Evolutionary conservation across 2,888 invertebrate species (phyloP).

Genomic region (Crioceris asparagi): DNA sequence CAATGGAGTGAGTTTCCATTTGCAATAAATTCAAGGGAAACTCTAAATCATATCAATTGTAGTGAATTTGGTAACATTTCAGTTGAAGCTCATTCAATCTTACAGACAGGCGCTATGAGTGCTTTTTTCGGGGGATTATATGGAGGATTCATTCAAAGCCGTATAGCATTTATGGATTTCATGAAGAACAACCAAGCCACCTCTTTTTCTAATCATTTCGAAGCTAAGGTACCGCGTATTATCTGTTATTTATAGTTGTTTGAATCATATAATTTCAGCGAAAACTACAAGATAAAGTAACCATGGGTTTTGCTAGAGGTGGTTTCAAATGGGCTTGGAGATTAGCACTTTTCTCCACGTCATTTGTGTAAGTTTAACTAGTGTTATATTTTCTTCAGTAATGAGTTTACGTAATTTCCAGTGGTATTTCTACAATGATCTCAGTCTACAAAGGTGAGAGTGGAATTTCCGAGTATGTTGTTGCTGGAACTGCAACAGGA

Average conservation of each 20-base stretch:
- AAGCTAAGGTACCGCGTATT: slow-evolving; percentile 52
- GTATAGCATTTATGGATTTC: slow-evolving; percentile 51
- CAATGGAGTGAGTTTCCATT: slow-evolving; percentile 38
- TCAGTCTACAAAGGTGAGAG: slow-evolving; percentile 58
- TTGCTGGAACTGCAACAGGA: slow-evolving; percentile 56
- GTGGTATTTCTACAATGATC: slow-evolving; percentile 50
- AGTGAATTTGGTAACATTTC: slow-evolving; percentile 57
- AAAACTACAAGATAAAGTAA: slow-evolving; percentile 59
- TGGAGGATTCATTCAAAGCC: slow-evolving; percentile 53
- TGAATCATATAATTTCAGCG: slow-evolving; percentile 40
- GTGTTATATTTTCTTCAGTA: not conserved
- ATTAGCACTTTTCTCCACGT: slow-evolving; percentile 52
- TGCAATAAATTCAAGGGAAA: too few species aligned
- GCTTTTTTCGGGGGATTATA: slow-evolving; percentile 51
- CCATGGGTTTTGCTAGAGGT: slow-evolving; percentile 59
- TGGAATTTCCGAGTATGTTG: slow-evolving; percentile 53
- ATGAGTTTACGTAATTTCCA: slow-evolving; percentile 31
- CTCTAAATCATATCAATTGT: too few species aligned
- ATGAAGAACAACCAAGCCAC: slow-evolving; percentile 67
- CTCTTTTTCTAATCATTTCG: slow-evolving; percentile 49
- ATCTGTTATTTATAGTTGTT: not conserved
- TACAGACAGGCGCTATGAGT: slow-evolving; percentile 50
- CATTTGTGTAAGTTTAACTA: slow-evolving; percentile 50
- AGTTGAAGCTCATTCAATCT: slow-evolving; percentile 48
- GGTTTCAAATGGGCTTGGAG: slow-evolving; percentile 60